A percentile compares a stretch with the other conserved stretches of the same genome.
These are phyloP conservation scores for Polypterus bichir DNA, from an alignment of 2,113 vertebrate species.

Conservation along the genomic window DNA sequence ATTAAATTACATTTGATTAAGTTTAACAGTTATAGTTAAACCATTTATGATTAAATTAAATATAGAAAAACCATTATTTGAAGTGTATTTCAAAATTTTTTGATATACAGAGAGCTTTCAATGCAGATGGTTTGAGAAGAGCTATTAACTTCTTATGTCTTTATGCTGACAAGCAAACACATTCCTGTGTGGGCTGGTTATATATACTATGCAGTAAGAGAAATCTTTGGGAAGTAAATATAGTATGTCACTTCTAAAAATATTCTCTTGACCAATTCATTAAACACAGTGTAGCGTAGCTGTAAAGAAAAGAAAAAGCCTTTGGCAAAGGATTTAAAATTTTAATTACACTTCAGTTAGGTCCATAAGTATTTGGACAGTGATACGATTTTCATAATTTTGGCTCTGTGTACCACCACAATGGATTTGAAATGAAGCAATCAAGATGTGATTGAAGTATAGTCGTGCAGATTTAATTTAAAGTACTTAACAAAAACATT, in stretches of 20 bases:
- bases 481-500: too few species aligned
- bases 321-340: not conserved
- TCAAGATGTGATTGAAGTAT: too few species aligned
- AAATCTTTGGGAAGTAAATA: slow-evolving; percentile 1
- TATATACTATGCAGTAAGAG: not conserved
- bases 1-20: slow-evolving; percentile 25
- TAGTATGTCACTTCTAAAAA: not conserved
- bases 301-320: not conserved
- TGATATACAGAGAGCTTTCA: not conserved
- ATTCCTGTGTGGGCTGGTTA: not conserved
- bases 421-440: too few species aligned
- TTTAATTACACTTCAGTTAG: not conserved
- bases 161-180: slow-evolving; percentile 2
- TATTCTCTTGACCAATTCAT: not conserved
- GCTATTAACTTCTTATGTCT: not conserved
- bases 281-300: not conserved
- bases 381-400: too few species aligned
- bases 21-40: slow-evolving; percentile 24
- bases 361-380: too few species aligned
- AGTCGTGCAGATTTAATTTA: too few species aligned
- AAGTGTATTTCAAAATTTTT: not conserved
- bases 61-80: too few species aligned
- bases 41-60: not conserved
- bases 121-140: not conserved
- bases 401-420: too few species aligned